These are phyloP conservation scores for Ptiloglossa arizonensis DNA, from an alignment of 1,140 invertebrate genomes.

Conservation along the genomic window DNA sequence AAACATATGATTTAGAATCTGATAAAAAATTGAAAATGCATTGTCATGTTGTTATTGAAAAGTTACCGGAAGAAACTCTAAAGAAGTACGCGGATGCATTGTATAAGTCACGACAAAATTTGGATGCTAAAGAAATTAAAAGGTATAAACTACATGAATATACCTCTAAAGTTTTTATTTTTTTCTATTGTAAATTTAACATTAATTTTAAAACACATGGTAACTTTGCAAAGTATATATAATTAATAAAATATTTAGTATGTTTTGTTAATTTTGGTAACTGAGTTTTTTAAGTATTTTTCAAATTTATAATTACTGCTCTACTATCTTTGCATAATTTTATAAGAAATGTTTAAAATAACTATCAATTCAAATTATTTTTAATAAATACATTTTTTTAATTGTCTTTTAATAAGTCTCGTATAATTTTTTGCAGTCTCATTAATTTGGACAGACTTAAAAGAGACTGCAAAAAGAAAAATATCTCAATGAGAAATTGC, in stretches of 20 bases:
- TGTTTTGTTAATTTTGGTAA: no score
- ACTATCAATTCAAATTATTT: neutral
- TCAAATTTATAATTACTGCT: neutral
- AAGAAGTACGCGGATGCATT: conserved; percentile 62
- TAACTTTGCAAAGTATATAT: no score
- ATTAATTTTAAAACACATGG: no score
- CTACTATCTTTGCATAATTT: neutral
- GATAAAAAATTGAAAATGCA: conserved; percentile 67
- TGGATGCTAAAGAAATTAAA: conserved; percentile 67
- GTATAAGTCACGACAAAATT: conserved; percentile 66
- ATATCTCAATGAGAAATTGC: conserved; percentile 36
- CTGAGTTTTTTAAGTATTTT: neutral
- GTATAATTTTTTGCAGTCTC: conserved; percentile 61
- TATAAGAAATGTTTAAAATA: neutral
- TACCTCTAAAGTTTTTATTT: neutral
- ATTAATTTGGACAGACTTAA: conserved; percentile 59
- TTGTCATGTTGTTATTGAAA: conserved; percentile 60
- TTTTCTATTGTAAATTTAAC: no score
- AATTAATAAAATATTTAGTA: no score
- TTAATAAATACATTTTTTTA: conserved; percentile 5
- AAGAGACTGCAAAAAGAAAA: conserved; percentile 46
- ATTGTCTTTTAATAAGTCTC: conserved; percentile 9
- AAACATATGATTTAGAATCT: conserved; percentile 49
- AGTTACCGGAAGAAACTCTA: conserved; percentile 59
- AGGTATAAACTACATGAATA: conserved; percentile 64